Conservation (phyloP, 1,140 invertebrate species). For the Neodiprion fabricii region DNA sequence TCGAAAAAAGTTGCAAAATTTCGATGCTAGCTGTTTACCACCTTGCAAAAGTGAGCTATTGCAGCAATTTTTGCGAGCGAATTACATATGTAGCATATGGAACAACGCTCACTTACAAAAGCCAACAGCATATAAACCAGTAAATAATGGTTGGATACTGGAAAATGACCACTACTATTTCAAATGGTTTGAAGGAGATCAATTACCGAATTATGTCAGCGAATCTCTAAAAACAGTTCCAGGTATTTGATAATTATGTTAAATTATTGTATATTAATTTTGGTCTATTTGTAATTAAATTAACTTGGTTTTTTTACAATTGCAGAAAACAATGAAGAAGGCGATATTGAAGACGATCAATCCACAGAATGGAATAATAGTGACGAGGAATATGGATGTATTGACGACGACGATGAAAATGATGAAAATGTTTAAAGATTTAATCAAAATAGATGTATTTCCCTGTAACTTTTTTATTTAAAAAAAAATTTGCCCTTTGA, state of each 20-base stretch:
- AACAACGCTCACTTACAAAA: conserved; percentile 24
- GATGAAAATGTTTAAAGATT: conserved; percentile 14
- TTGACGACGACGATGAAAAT: conserved; percentile 16
- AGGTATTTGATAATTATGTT: conserved; percentile 22
- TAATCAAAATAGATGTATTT: too few relatives aligned
- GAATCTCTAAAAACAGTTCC: conserved; percentile 24
- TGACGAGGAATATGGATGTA: conserved; percentile 16
- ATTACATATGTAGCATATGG: conserved; percentile 26
- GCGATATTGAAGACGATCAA: conserved; percentile 8
- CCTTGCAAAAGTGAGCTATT: conserved; percentile 28
- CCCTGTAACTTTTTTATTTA: too few relatives aligned
- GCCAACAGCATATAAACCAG: conserved; percentile 18
- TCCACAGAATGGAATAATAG: conserved; percentile 17
- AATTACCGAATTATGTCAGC: conserved; percentile 31
- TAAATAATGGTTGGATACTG: conserved; percentile 32
- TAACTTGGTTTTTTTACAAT: conserved; percentile 18
- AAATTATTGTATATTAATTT: conserved; percentile 18
- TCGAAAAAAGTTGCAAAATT: conserved; percentile 31
- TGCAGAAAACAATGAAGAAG: conserved; percentile 22
- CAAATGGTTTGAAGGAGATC: conserved; percentile 40
- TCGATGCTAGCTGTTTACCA: conserved; percentile 31
- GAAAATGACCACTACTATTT: conserved; percentile 30
- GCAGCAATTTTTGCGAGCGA: conserved; percentile 26
- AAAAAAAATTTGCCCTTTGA: too few relatives aligned
- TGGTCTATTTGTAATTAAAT: conserved; percentile 15